These are phyloP conservation scores for Leptestheria dahalacensis DNA, from an alignment of 1,140 invertebrate species.

Conservation along the genomic window DNA sequence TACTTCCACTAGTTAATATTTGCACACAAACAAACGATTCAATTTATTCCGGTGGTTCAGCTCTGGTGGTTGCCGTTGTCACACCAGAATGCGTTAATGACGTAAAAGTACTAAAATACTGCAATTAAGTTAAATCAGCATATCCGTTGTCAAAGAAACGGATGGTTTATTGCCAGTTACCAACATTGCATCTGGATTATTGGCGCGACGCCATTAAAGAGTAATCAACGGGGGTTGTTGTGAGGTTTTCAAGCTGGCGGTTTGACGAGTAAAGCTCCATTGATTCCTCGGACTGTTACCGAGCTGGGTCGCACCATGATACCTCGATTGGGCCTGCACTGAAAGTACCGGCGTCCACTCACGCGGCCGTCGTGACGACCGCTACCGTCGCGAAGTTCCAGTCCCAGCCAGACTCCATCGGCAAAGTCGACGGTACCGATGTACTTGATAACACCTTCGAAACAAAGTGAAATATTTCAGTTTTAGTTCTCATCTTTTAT, in stretches of 20 bases:
- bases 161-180: too few species aligned
- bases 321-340: conserved; percentile 31
- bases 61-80: too few species aligned
- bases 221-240: too few species aligned
- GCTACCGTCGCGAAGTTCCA: conserved; percentile 33
- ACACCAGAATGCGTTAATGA: too few species aligned
- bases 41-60: too few species aligned
- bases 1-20: too few species aligned
- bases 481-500: not conserved
- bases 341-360: conserved; percentile 34
- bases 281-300: conserved; percentile 38
- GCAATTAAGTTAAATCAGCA: too few species aligned
- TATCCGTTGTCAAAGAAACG: too few species aligned
- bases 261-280: conserved; percentile 33
- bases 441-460: conserved; percentile 29
- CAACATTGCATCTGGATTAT: too few species aligned
- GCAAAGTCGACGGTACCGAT: conserved; percentile 38
- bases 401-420: conserved; percentile 36
- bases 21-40: too few species aligned
- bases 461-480: not conserved
- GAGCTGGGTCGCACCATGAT: conserved; percentile 32
- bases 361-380: conserved; percentile 38
- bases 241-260: not conserved
- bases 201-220: too few species aligned
- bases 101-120: too few species aligned